Evolutionary conservation across 2,797 vertebrate genomes (phyloP).

Genomic region (Pangasius sanitwongsei): DNA sequence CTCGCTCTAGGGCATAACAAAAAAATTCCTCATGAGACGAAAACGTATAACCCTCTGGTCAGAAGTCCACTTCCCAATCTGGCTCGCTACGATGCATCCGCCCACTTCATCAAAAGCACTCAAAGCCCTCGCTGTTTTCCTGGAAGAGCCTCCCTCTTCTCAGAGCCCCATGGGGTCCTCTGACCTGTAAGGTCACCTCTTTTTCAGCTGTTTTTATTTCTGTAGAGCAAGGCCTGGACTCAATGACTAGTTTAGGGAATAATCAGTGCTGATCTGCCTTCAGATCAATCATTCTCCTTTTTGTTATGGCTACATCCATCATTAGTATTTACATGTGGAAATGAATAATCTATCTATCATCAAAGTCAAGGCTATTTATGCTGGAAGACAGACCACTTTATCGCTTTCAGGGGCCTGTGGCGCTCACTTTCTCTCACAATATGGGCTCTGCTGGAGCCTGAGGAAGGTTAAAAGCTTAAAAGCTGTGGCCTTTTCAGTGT

Average conservation of each 20-base stretch:
- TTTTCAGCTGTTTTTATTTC: conserved; percentile 23
- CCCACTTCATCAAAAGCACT: conserved; percentile 57
- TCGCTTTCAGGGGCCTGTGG: conserved; percentile 16
- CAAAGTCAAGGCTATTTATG: conserved; percentile 4
- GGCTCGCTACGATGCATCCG: conserved; percentile 39
- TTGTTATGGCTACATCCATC: background rate
- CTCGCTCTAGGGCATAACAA: conserved; percentile 31
- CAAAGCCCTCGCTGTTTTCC: conserved; percentile 25
- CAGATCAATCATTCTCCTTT: conserved; percentile 15
- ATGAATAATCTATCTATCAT: background rate
- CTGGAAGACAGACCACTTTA: conserved; percentile 12
- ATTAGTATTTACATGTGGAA: conserved; percentile 11
- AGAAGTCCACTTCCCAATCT: conserved; percentile 54
- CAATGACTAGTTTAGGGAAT: conserved; percentile 22
- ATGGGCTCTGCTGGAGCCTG: conserved; percentile 27
- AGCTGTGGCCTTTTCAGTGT: conserved; percentile 27
- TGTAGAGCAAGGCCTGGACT: conserved; percentile 11
- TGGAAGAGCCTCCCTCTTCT: conserved; percentile 36
- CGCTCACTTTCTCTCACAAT: conserved; percentile 11
- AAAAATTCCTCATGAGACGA: conserved; percentile 21
- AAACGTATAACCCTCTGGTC: conserved; percentile 50
- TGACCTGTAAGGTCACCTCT: conserved; percentile 30
- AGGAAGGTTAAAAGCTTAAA: conserved; percentile 42
- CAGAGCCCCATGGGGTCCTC: conserved; percentile 27
- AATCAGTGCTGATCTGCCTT: conserved; percentile 14